Percentiles rank a stretch among this genome's conserved stretches.
Evolutionary conservation across 2,888 invertebrate genomes (phyloP).

Genomic region (Euproctis similis): DNA sequence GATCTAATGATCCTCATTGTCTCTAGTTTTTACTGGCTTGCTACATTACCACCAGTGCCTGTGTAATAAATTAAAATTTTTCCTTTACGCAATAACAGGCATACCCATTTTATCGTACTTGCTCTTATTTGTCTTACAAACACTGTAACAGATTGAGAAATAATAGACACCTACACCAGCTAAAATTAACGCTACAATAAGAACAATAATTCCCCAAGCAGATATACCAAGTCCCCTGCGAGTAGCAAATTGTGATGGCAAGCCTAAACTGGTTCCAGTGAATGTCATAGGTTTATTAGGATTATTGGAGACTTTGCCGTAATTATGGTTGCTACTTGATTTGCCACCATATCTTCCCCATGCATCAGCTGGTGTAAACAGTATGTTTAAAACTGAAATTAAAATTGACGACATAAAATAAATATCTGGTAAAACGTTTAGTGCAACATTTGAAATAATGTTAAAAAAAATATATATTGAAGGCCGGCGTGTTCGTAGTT

Average conservation of each 20-base stretch:
- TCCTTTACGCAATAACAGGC: slow-evolving; percentile 20
- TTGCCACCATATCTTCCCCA: slow-evolving; percentile 25
- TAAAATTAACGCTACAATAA: slow-evolving; percentile 68
- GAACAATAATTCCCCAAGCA: slow-evolving; percentile 79
- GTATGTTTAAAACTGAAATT: slow-evolving; percentile 41
- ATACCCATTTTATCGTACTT: slow-evolving; percentile 75
- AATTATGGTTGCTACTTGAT: slow-evolving; percentile 21
- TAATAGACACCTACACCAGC: slow-evolving; percentile 77
- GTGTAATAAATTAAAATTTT: no score
- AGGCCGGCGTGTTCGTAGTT: no score
- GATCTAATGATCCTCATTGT: no score
- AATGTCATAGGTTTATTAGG: slow-evolving; percentile 30
- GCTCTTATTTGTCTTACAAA: slow-evolving; percentile 70
- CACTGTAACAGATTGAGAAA: slow-evolving; percentile 78
- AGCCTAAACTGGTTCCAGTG: slow-evolving; percentile 34
- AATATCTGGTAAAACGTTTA: no score
- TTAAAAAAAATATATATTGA: no score
- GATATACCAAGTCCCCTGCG: slow-evolving; percentile 70
- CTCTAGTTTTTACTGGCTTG: no score
- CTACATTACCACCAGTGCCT: no score
- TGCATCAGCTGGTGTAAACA: slow-evolving; percentile 20
- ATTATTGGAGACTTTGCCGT: slow-evolving; percentile 25
- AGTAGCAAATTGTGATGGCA: slow-evolving; percentile 36
- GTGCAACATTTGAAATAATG: no score
- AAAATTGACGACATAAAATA: neutral